phyloP scores from a whole-genome alignment of 2,797 vertebrate species.

The Thunnus albacares region DNA sequence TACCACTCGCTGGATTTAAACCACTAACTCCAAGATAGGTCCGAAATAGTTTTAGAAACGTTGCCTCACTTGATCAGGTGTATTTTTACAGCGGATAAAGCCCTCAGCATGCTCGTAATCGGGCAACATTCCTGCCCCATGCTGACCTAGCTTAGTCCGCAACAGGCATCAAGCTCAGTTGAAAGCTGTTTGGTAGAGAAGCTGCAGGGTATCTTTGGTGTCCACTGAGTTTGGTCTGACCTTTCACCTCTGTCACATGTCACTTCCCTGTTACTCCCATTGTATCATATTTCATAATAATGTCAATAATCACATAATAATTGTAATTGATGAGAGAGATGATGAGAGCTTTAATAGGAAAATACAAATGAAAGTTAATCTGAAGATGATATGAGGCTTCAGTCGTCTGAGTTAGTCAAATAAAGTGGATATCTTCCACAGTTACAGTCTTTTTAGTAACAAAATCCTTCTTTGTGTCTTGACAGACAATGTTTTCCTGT shows the following conservation, averaged over 20 bases:
- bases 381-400: too few relatives aligned
- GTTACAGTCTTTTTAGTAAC: too few relatives aligned
- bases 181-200: not conserved
- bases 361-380: too few relatives aligned
- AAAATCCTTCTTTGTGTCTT: too few relatives aligned
- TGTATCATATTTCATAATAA: not conserved
- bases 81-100: slow-evolving; percentile 42
- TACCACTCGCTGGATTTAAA: slow-evolving; percentile 38
- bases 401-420: too few relatives aligned
- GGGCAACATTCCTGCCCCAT: not conserved
- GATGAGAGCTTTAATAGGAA: too few relatives aligned
- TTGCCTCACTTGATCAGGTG: slow-evolving; percentile 25
- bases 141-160: too few relatives aligned
- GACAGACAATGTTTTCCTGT: too few relatives aligned
- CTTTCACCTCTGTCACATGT: not conserved
- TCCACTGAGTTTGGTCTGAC: not conserved
- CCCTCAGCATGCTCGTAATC: not conserved
- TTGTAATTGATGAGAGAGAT: too few relatives aligned
- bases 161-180: too few relatives aligned
- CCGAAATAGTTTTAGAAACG: slow-evolving; percentile 3
- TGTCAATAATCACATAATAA: not conserved
- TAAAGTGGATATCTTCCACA: too few relatives aligned
- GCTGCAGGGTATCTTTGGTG: not conserved
- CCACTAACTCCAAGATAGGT: slow-evolving; percentile 21
- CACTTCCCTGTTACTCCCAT: not conserved